Evolutionary conservation across 1,140 invertebrate genomes (phyloP), one percentile per base, ranked within the genome.

Genomic region (Laodelphax striatellus): DNA sequence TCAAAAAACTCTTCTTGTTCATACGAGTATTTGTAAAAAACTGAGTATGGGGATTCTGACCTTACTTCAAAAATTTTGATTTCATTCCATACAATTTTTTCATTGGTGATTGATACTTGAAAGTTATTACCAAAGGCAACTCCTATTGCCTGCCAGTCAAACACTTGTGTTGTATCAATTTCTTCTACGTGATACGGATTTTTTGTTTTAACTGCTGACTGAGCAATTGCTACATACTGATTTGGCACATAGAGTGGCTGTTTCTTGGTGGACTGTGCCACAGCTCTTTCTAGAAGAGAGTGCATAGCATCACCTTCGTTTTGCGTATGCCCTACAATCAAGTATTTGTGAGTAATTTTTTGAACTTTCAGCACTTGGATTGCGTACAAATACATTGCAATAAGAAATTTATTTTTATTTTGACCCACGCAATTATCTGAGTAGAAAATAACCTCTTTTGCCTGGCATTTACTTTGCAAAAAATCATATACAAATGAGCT

Each of bases 391-490:
- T 71, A 72, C 63, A 67, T 65, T 17, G 63, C 38, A 52, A 67
- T 22, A 60, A 72, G 64, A 61, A 63, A 73, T 55, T 71, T 72
- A 59, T 73, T 72, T 64, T 71, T 73, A 54, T 73, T 68, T 55
- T 73, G 71, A 5, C 68, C 70, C 42, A 66, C 67, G 55, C 69
- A 73, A 57, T 73, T 73, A 34, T 74, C 71, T 5, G 44, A 67
- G 60, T 68, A 72, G 65, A 73, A 71, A 50, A 72, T 55, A 1
- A 70, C 57, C 16, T 71, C 62, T 8, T 31, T 31, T 31, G 28
- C 28, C 28, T 31, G 4, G 9, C 28, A 52, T 41, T 59, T 62
- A 19, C 28, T 24, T 55, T 62, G 5, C 31, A 62, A 17, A 55
- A 31, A 38, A 22, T 62, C 22, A 34, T 11, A 61, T 13, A 55